Evolutionary conservation across 2,113 vertebrate species (phyloP), one percentile per base, ranked within the genome.

Genomic region (Riparia riparia): DNA sequence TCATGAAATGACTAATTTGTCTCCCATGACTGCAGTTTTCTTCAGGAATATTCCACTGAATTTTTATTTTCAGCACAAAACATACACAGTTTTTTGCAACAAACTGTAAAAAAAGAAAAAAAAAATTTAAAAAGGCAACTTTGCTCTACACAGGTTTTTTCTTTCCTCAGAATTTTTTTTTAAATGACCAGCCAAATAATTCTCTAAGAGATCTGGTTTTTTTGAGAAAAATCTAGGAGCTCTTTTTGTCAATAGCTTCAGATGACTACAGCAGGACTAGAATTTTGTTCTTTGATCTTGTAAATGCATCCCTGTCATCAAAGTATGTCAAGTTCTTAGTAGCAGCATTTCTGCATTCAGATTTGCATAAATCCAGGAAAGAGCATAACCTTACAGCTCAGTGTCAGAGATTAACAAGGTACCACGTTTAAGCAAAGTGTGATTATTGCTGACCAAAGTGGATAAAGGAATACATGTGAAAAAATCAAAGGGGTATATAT

Each of bases 301-400:
- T 66, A 84, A 96, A 76, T 69, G 14, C 24, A 85, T 44, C 45
- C 57, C 14, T 41, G 16, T 28, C 54, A 70, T 71, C 18, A 28
- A 89, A 93, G 42, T 28, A 15, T 72, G 53, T 65, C 65, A 84
- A 76, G 53, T 14, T 69, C 58, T 78, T 57, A 57, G 61, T 34
- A 82, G 80, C 19, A 74, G 22, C 68, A 57, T 86, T 91, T 81
- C 57, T 89, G 41, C 65, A 82, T 93, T 89, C 50, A 45, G 28
- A 93, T 93, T 95, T 97, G 65, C 69, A 86, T 86, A 91, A 94
- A 68, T 65, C 61, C 73, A 89, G 61, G 70, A 39, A 87, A 56
- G 32, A 78, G 41, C 4, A 1, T 9, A 86, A 21, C 26, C 41
- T 76, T 77, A 82, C 41, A 72, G 73, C 65, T 92, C 83, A 79